Evolutionary conservation across 2,113 vertebrate genomes (phyloP), one percentile per base, ranked within the genome.

Genomic region (Typhlomys cinereus): DNA sequence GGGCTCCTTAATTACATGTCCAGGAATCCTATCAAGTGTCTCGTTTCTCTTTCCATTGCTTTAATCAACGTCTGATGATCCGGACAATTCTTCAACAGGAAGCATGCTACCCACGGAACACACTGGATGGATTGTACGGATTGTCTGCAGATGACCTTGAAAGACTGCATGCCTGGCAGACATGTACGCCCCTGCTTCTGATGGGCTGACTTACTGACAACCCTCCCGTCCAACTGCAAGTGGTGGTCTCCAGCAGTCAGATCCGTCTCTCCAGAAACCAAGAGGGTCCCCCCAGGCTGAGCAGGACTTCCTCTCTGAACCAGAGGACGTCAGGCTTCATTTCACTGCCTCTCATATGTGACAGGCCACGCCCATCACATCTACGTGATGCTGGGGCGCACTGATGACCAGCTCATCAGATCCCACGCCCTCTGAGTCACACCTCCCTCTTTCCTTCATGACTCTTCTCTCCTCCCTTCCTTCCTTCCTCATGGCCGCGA

Each of bases 31-130:
- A 94, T 88, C 62, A 94, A 95, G 78, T 95, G 66, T 50, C 91
- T 96, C 91, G 91, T 95, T 95, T 97, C 96, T 96, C 95, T 96
- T 95, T 95, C 90, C 93, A 97, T 95, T 97, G 91, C 91, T 97
- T 96, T 96, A 94, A 96, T 97, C 96, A 96, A 96, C 96, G 96
- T 91, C 94, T 95, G 92, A 95, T 92, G 95, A 97, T 93, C 94
- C 94, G 80, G 79, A 94, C 91, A 89, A 87, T 70, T 71, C 94
- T 95, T 94, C 54, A 94, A 94, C 78, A 96, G 89, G 89, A 96
- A 93, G 92, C 81, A 95, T 94, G 84, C 89, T 89, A 62, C 69
- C 96, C 89, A 91, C 59, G 88, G 93, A 91, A 89, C 89, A 96
- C 64, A 94, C 94, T 50, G 23, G 73, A 62, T 69, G 59, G 23